These are phyloP conservation scores for Spatula versicolor DNA, from an alignment of 2,797 vertebrate species.

Conservation along the genomic window DNA sequence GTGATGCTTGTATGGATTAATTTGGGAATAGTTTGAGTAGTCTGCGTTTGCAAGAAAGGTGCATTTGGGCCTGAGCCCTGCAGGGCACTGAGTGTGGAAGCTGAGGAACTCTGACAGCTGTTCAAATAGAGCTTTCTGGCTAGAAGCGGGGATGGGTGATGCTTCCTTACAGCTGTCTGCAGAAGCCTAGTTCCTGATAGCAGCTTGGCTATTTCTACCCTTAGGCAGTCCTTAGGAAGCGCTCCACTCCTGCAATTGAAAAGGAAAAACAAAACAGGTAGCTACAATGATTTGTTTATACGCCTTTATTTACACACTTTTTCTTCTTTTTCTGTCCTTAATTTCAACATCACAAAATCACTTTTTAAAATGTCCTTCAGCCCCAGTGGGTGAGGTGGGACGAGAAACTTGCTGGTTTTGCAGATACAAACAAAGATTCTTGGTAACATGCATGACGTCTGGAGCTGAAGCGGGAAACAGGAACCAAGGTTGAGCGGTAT, in stretches of 20 bases:
- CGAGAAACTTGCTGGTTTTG: constrained; percentile 23
- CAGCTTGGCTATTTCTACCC: neutral
- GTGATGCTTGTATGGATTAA: neutral
- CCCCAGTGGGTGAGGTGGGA: neutral
- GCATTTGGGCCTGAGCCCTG: fast-evolving
- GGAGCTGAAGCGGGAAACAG: neutral
- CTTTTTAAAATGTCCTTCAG: neutral
- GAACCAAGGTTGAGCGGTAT: constrained; percentile 14
- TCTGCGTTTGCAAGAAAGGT: neutral
- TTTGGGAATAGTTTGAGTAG: neutral
- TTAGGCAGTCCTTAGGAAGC: neutral
- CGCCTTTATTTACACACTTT: neutral
- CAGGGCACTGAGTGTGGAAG: neutral
- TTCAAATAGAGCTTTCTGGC: neutral
- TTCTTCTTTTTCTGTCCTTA: neutral
- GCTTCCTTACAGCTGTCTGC: neutral
- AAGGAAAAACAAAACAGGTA: neutral
- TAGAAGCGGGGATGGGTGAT: neutral
- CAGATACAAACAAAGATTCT: constrained; percentile 14
- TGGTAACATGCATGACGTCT: neutral
- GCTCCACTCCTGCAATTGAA: neutral
- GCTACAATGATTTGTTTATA: neutral
- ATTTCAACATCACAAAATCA: neutral
- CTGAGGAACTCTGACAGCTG: neutral
- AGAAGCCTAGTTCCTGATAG: neutral